A percentile compares a stretch with the other conserved stretches of the same genome.
These are phyloP conservation scores for Gobionotothen gibberifrons DNA, from an alignment of 2,797 vertebrate genomes.

Conservation along the genomic window DNA sequence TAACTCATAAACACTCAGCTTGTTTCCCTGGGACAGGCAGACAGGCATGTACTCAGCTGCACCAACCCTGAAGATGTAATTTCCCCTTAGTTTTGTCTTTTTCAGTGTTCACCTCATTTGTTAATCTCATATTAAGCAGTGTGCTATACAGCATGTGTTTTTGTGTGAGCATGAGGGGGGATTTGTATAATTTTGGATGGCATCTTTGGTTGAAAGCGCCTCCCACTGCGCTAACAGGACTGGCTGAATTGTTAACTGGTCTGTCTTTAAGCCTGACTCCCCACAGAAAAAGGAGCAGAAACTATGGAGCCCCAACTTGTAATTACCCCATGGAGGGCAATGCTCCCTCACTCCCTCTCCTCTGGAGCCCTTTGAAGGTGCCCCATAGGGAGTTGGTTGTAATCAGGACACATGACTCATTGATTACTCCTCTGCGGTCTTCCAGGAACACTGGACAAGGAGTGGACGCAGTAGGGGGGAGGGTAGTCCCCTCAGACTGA, in stretches of 20 bases:
- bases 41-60: slow-evolving; percentile 67
- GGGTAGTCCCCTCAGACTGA: slow-evolving; percentile 41
- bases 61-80: slow-evolving; percentile 41
- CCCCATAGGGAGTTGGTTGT: slow-evolving; percentile 76
- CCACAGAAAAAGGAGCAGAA: slow-evolving; percentile 63
- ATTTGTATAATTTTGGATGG: slow-evolving; percentile 60
- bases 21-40: slow-evolving; percentile 69
- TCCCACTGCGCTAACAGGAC: slow-evolving; percentile 73
- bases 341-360: slow-evolving; percentile 68
- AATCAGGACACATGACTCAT: slow-evolving; percentile 82
- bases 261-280: slow-evolving; percentile 77
- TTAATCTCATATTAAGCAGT: slow-evolving; percentile 34
- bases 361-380: slow-evolving; percentile 77
- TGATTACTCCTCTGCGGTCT: slow-evolving; percentile 74
- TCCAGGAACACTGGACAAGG: slow-evolving; percentile 71
- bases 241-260: slow-evolving; percentile 77
- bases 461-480: slow-evolving; percentile 67
- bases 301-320: slow-evolving; percentile 71
- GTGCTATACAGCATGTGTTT: slow-evolving; percentile 18
- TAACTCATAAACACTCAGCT: slow-evolving; percentile 68
- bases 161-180: slow-evolving; percentile 33
- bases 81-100: slow-evolving; percentile 26
- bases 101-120: slow-evolving; percentile 30
- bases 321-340: slow-evolving; percentile 81
- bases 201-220: slow-evolving; percentile 55